Percentiles rank a stretch among this genome's conserved stretches.
phyloP scores from a whole-genome alignment of 2,888 invertebrate species.

The Ctenicera cuprea region DNA sequence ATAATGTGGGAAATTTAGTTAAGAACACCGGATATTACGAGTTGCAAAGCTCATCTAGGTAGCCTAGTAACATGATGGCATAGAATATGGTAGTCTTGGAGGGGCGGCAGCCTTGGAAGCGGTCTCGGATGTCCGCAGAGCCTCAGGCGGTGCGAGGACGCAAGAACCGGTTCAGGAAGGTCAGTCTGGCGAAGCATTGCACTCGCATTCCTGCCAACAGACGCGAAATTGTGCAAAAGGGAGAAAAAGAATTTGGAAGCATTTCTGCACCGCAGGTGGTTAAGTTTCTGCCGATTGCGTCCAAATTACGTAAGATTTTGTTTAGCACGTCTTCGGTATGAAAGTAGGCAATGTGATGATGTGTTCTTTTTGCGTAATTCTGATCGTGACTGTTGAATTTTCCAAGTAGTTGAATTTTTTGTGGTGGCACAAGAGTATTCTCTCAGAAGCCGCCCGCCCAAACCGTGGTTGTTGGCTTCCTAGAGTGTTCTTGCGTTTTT shows the following conservation, averaged over 20 bases:
- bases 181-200: conserved; percentile 60
- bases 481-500: background rate
- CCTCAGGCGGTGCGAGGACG: conserved; percentile 55
- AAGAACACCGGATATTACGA: conserved; percentile 23
- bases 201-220: conserved; percentile 53
- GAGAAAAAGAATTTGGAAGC: conserved; percentile 27
- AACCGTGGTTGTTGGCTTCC: background rate
- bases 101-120: conserved; percentile 55
- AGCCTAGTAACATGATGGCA: conserved; percentile 59
- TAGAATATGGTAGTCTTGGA: conserved; percentile 50
- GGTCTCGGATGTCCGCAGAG: conserved; percentile 58
- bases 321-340: background rate
- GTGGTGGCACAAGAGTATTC: background rate
- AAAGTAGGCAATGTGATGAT: background rate
- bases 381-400: background rate
- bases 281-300: conserved; percentile 16
- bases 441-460: background rate
- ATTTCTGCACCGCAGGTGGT: conserved; percentile 23
- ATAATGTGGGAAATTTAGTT: conserved; percentile 16
- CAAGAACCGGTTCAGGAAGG: conserved; percentile 63
- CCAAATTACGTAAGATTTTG: conserved; percentile 27
- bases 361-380: background rate
- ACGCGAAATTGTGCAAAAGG: conserved; percentile 41
- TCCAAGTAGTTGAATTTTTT: background rate
- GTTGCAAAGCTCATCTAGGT: conserved; percentile 28